Base-by-base conservation (phyloP, 1,140 invertebrate species). In the Atopsyche davidsoni region DNA sequence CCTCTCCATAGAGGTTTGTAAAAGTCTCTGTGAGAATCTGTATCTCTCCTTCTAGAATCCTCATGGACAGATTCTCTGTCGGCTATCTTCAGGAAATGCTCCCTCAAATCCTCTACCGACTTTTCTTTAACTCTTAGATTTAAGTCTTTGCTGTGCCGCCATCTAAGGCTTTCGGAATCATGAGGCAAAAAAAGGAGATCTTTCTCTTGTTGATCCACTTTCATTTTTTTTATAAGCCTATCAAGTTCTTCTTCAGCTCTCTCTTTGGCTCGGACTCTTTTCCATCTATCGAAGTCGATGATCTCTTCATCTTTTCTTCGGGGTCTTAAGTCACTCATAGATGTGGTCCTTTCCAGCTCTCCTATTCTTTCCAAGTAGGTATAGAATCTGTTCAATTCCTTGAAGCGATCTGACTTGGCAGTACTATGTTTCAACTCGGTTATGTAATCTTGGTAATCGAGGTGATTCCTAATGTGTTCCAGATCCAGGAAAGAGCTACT, bases 231-330 rank as follows among this genome's bases (percentile, higher is more conserved):
- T 56, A 91, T 87, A 18, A 96, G 67, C 46, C 76, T 73, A 50
- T 85, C 79, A 35, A 95, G 68, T 64, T 95, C 92, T 61, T 85
- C 79, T 64, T 92, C 86, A 2, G 86, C 87, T 55, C 82, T 79
- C 67, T 90, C 85, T 51, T 86, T 81, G n/a, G 79, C 75, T 48
- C 88, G 69, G 16, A 91, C 75, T 64, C 82, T 80, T 64, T 83
- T 87, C 89, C 89, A 92, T 32, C 83, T 77, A 60, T 92, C 89
- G 64, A 87, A 92, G 71, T 92, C 88, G 57, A 90, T 83, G 18
- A 91, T 81, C 60, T 87, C 83, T 63, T 87, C 84, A 59, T 82
- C 79, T 64, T 75, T 82, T 60, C 79, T 68, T 59, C 85, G 73
- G 2, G 83, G 81, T 41, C 81, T 77, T 24, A 89, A 68, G 59